A percentile compares a stretch with the other conserved stretches of the same genome.
These are phyloP conservation scores for Tarsius wallacei DNA, from an alignment of 2,797 vertebrate genomes.

Conservation along the genomic window DNA sequence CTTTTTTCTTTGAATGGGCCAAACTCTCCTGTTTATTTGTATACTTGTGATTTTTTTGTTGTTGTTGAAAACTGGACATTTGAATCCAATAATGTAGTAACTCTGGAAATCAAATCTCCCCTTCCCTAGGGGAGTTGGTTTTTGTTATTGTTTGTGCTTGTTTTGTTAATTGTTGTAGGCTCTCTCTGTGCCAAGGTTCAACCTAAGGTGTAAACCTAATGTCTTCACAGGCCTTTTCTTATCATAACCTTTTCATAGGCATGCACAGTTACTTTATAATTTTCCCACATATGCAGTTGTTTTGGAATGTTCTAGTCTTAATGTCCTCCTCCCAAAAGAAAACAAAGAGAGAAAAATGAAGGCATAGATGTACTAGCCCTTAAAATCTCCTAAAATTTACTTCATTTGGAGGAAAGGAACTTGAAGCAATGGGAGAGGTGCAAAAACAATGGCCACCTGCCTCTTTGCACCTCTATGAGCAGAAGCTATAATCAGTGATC, in stretches of 20 bases:
- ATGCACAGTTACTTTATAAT: not conserved
- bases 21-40: not conserved
- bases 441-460: not conserved
- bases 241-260: not conserved
- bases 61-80: not conserved
- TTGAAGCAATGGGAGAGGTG: not conserved
- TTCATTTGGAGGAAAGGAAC: not conserved
- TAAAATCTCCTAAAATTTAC: not conserved
- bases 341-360: not conserved
- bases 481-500: not conserved
- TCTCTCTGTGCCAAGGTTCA: not conserved
- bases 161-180: not conserved
- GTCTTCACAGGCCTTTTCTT: not conserved
- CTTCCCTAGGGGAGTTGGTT: not conserved
- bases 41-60: not conserved
- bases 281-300: not conserved
- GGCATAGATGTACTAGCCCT: not conserved
- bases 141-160: not conserved
- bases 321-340: not conserved
- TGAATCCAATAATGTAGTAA: not conserved
- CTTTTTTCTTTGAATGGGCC: not conserved
- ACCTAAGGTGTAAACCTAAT: not conserved
- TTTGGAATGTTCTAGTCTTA: not conserved
- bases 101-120: not conserved
- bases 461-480: not conserved